Conservation (phyloP, 2,888 invertebrate genomes). For the Ophion obscuratus region DNA sequence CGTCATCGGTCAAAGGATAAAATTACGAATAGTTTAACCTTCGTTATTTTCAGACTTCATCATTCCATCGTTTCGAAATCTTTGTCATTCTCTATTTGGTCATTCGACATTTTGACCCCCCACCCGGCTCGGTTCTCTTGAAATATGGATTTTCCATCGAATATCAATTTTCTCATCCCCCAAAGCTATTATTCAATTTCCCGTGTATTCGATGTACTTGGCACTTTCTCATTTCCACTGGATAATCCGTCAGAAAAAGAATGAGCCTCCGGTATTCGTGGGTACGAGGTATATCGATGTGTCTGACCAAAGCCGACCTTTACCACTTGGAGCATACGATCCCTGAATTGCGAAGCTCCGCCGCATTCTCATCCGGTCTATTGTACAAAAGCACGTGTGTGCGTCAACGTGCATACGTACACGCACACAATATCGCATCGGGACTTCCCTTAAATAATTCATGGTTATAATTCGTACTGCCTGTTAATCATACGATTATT, state of each 20-base stretch:
- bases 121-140: too few species aligned
- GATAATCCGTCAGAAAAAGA: not conserved
- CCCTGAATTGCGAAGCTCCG: not conserved
- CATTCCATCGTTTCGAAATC: too few species aligned
- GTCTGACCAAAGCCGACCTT: constrained; percentile 32
- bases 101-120: too few species aligned
- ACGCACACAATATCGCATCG: constrained; percentile 68
- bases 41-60: too few species aligned
- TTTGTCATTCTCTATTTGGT: too few species aligned
- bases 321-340: constrained; percentile 10
- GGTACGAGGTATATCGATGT: not conserved
- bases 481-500: constrained; percentile 77
- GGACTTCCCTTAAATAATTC: constrained; percentile 74
- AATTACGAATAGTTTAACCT: too few species aligned
- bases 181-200: not conserved
- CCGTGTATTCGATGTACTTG: not conserved
- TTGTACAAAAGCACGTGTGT: not conserved
- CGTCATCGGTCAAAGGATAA: too few species aligned
- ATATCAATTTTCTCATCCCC: not conserved
- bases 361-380: not conserved
- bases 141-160: not conserved
- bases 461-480: constrained; percentile 73
- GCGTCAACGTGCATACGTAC: not conserved
- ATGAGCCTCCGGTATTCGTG: not conserved
- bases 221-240: not conserved